Conservation (phyloP, 2,113 vertebrate species). For the Rattus rattus region DNA sequence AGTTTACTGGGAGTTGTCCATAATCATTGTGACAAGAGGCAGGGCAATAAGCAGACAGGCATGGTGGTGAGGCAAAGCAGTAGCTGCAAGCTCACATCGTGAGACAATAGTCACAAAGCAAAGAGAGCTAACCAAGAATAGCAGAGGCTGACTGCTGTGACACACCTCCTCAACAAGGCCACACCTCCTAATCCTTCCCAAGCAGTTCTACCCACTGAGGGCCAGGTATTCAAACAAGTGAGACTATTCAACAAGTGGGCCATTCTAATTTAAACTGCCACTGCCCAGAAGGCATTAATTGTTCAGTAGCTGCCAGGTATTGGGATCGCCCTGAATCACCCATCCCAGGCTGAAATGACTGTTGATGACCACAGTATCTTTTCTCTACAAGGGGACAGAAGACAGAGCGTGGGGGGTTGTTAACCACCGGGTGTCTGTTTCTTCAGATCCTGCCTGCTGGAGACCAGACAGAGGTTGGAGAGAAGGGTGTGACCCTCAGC, state of each 20-base stretch:
- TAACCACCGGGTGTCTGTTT: neutral
- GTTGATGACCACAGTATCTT: neutral
- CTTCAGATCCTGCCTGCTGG: conserved; percentile 93
- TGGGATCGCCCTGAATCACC: neutral
- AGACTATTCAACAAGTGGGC: neutral
- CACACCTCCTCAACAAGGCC: neutral
- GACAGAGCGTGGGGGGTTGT: neutral
- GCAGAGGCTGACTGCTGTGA: neutral
- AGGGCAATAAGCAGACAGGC: neutral
- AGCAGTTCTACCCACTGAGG: neutral
- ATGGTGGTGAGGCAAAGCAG: neutral
- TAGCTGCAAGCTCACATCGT: neutral
- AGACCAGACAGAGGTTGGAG: conserved; percentile 96
- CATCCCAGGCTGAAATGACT: neutral
- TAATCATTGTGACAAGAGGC: neutral
- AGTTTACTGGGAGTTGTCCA: neutral
- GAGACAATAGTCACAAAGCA: neutral
- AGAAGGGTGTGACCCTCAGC: conserved; percentile 96
- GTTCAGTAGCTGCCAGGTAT: neutral
- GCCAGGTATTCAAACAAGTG: neutral
- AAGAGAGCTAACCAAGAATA: neutral
- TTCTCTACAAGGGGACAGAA: neutral
- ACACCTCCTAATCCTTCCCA: neutral
- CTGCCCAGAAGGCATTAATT: neutral
- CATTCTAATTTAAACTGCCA: neutral